A percentile compares a stretch with the other conserved stretches of the same genome.
phyloP scores from a whole-genome alignment of 2,888 invertebrate species.

The Rhamnusium bicolor region DNA sequence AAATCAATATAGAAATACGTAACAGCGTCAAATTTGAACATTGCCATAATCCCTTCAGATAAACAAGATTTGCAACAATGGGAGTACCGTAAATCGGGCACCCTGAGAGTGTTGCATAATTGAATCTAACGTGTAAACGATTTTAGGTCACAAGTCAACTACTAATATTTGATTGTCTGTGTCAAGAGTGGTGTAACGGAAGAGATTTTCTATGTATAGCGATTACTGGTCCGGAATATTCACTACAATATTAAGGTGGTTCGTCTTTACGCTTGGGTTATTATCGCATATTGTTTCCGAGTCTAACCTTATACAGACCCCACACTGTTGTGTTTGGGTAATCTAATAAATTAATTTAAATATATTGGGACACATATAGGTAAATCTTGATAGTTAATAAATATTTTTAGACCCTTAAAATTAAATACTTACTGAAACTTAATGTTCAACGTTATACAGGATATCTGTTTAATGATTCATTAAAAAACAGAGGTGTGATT shows the following conservation, averaged over 20 bases:
- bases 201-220: conserved; percentile 7
- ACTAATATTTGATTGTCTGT: conserved; percentile 49
- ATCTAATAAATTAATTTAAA: neutral
- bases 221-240: conserved; percentile 20
- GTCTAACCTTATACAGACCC: neutral
- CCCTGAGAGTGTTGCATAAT: neutral
- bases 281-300: neutral
- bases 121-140: conserved; percentile 43
- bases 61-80: too few relatives aligned
- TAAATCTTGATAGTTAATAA: too few relatives aligned
- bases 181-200: conserved; percentile 21
- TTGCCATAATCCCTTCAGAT: too few relatives aligned
- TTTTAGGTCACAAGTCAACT: conserved; percentile 47
- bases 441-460: too few relatives aligned
- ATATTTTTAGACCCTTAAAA: too few relatives aligned
- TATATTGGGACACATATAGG: too few relatives aligned
- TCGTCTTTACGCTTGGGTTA: neutral
- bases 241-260: conserved; percentile 7
- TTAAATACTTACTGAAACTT: too few relatives aligned
- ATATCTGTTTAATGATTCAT: too few relatives aligned
- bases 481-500: too few relatives aligned
- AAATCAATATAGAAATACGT: too few relatives aligned
- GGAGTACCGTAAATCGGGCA: too few relatives aligned
- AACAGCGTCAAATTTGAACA: too few relatives aligned
- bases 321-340: neutral